phyloP scores from a whole-genome alignment of 2,113 vertebrate species.

The Datnioides undecimradiatus region DNA sequence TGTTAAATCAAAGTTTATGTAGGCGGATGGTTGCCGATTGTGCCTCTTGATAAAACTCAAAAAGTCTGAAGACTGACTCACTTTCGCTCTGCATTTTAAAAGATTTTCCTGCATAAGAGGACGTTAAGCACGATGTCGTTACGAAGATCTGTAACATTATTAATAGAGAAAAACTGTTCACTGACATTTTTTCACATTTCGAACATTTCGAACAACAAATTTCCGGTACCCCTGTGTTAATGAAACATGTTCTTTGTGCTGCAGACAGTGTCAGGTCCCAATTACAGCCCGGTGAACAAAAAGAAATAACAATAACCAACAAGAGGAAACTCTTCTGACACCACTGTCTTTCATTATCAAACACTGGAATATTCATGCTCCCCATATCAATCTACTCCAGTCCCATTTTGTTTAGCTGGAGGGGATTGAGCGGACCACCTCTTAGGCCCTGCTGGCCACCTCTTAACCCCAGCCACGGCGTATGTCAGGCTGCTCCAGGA shows the following conservation, averaged over 20 bases:
- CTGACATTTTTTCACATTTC: constrained; percentile 4
- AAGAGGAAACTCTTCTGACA: constrained; percentile 34
- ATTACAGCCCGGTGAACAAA: constrained; percentile 11
- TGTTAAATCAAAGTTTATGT: neutral
- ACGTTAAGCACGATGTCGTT: neutral
- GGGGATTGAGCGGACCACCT: constrained; percentile 65
- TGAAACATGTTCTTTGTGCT: constrained; percentile 8
- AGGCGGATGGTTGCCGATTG: neutral
- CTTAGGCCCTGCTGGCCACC: constrained; percentile 74
- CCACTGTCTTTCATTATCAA: constrained; percentile 46
- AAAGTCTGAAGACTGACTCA: neutral
- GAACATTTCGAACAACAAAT: constrained; percentile 12
- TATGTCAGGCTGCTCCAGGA: constrained; percentile 72
- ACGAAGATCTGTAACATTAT: neutral
- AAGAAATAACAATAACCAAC: constrained; percentile 34
- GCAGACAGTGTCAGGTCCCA: constrained; percentile 20
- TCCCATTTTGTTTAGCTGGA: constrained; percentile 63
- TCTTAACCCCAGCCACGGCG: constrained; percentile 74
- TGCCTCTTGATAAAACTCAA: constrained; percentile 10
- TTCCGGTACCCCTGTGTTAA: constrained; percentile 11
- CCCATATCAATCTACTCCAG: constrained; percentile 57
- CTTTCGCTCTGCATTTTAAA: neutral
- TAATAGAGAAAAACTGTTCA: neutral
- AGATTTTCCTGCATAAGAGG: neutral
- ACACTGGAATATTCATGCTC: constrained; percentile 58